Evolutionary conservation across 2,113 vertebrate species (phyloP).

Genomic region (Rhinolophus ferrumequinum): DNA sequence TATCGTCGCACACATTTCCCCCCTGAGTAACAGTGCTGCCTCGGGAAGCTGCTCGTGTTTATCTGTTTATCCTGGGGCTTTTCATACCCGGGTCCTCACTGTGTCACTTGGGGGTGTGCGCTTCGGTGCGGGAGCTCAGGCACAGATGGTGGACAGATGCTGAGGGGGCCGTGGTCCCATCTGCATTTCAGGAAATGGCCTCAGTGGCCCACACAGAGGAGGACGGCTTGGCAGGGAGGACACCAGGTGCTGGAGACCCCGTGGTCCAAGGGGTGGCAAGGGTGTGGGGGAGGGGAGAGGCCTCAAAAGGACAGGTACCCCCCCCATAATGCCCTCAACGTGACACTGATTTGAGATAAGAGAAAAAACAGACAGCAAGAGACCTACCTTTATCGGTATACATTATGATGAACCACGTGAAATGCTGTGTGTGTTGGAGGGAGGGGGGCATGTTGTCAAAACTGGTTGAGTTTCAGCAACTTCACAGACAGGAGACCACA

Average conservation of each 20-base stretch:
- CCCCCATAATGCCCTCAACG: rapidly evolving
- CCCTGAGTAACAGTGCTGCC: background rate
- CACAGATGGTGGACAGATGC: background rate
- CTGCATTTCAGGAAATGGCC: background rate
- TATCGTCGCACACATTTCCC: background rate
- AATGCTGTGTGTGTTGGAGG: background rate
- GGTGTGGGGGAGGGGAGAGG: background rate
- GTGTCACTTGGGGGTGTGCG: background rate
- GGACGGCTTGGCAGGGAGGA: background rate
- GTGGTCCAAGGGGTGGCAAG: background rate
- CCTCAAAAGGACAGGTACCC: background rate
- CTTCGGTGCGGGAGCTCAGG: background rate
- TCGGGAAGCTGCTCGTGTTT: conserved; percentile 6
- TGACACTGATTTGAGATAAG: background rate
- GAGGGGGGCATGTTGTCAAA: too few relatives aligned
- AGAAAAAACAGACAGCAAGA: background rate
- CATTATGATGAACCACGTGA: background rate
- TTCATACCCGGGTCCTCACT: background rate
- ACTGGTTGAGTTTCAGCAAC: background rate
- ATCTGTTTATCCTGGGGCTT: conserved; percentile 71
- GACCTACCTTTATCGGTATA: background rate
- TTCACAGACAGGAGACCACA: background rate
- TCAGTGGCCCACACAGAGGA: background rate
- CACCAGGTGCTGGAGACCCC: rapidly evolving
- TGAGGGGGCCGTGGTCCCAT: background rate